A percentile compares a stretch with the other conserved stretches of the same genome.
Evolutionary conservation across 2,113 vertebrate genomes (phyloP).

Genomic region (Lepus americanus): DNA sequence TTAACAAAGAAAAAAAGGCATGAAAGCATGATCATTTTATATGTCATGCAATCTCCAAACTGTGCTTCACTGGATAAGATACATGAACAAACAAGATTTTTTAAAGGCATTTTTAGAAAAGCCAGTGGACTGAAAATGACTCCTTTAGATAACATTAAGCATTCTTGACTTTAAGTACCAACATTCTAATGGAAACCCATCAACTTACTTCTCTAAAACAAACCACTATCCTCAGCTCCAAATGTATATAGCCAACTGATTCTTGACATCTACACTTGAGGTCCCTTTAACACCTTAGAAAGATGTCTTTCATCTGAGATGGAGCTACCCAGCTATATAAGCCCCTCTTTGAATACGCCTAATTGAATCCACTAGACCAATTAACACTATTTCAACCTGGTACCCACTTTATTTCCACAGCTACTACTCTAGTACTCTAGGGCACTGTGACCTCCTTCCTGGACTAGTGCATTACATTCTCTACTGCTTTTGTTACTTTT

Average conservation of each 20-base stretch:
- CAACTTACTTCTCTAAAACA: neutral
- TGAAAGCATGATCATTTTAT: neutral
- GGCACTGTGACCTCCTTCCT: neutral
- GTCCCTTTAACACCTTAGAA: neutral
- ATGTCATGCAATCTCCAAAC: neutral
- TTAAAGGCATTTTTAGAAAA: neutral
- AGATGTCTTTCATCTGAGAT: neutral
- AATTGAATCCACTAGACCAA: neutral
- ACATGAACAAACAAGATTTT: neutral
- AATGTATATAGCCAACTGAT: neutral
- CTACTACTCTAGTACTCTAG: neutral
- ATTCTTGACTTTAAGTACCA: neutral
- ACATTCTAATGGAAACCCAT: neutral
- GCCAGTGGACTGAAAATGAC: neutral
- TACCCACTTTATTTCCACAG: neutral
- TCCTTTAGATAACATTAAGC: neutral
- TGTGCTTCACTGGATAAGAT: neutral
- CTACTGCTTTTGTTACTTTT: neutral
- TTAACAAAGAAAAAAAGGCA: neutral
- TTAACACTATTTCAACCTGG: neutral
- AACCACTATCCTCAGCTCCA: neutral
- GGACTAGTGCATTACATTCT: neutral
- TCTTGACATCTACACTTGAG: neutral
- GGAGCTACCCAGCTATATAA: neutral
- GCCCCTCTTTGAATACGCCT: neutral